Evolutionary conservation across 2,113 vertebrate species (phyloP), one percentile per base, ranked within the genome.

Genomic region (Forbesichthys papilliferus): DNA sequence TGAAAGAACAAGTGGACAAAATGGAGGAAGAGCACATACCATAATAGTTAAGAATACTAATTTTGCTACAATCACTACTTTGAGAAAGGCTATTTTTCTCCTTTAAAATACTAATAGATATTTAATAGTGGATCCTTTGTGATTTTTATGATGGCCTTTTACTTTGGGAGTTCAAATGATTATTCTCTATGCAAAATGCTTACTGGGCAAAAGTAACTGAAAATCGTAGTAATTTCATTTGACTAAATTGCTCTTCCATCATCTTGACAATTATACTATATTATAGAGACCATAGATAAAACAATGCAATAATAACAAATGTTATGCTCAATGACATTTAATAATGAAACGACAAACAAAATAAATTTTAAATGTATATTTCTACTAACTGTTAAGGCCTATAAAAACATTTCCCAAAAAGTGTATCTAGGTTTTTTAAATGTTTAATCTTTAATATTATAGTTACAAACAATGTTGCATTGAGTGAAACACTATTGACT

Each of bases 61-160:
- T 14, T 5, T 65, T 18, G 66, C 47, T 48, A 67, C 46, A 70
- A 33, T 57, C 67, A 36, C 52, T 57, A 34, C 49, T 52, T 14
- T 12, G 49, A 52, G 11, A 11, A 52, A 42, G 36, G 36, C 7
- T 42, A 42, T 42, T 5, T 42, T 42, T 42, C 7, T 42, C 36
- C 36, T 42, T 42, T 42, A 5, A 42, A 42, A 42, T 42, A 42
- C 7, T 42, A 5, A 42, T 6, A 42, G 36, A 42, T 42, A 42
- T 42, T 42, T 42, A 5, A 42, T 42, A 42, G 36, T 42, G 4
- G 36, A 42, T 42, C 36, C 7, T 42, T 42, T 42, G 5, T 42
- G 36, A 42, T 42, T 42, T 42, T 11, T 14, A 9, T 52, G 49
- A 10, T 11, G 13, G 11, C 52, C 13, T 52, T 52, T 52, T 52